Base-by-base conservation (phyloP, 2,797 vertebrate genomes). In the Gambusia yucatana region DNA sequence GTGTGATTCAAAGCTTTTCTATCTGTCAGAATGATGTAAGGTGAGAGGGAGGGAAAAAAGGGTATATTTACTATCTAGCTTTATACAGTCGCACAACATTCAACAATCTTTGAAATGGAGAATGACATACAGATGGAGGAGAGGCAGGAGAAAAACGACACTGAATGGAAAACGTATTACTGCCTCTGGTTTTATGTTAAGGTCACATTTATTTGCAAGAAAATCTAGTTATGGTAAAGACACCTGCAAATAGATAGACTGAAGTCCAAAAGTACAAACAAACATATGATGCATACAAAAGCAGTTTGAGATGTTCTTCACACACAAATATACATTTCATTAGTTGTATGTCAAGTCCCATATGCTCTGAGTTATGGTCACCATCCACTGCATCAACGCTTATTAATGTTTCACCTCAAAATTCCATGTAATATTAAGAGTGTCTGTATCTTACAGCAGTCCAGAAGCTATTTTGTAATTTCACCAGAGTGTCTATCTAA, bases 151-250 rank as follows among this genome's bases (percentile, higher is more conserved):
- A 22, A 59, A 46, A 10, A 77, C n/a, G 57, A 72, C 39, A 67
- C 57, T 43, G 75, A 83, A 46, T 48, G 61, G 48, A 77, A 69
- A 52, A 75, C 47, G 75, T 44, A 89, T 91, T 83, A 82, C 59
- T 88, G 79, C 63, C 72, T 77, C 33, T 20, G 70, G 55, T 82
- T 85, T 82, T 77, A 84, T 84, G 78, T 69, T 73, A 55, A 77
- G 87, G 87, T 92, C 88, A 88, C 81, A 82, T 87, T 88, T 85
- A 87, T 89, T 88, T 88, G 72, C 82, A 78, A 57, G 74, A 46
- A 75, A 85, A 83, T 85, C 88, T 70, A 73, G 36, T 65, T 43
- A 75, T 65, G 87, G 78, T 85, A 80, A 88, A 89, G 83, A 87
- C 79, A 85, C 79, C 78, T 81, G 77, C 85, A 89, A 84, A 47